phyloP scores from a whole-genome alignment of 2,797 vertebrate species.

The Carcharodon carcharias region DNA sequence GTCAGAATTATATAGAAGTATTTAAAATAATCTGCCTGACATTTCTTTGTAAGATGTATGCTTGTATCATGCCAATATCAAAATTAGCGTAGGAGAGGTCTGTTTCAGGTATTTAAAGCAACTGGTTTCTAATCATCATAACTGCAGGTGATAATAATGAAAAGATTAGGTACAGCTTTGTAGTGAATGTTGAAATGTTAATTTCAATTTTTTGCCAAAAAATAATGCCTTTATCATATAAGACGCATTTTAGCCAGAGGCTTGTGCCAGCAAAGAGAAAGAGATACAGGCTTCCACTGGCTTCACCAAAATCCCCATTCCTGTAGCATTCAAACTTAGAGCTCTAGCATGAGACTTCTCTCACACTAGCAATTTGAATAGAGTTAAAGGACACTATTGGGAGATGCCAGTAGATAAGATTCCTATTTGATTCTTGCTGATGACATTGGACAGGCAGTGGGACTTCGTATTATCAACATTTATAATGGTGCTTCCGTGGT shows the following conservation, averaged over 20 bases:
- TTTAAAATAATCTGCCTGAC: conserved; percentile 24
- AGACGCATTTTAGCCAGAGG: not conserved
- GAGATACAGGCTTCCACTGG: not conserved
- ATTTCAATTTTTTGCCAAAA: not conserved
- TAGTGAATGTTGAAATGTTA: not conserved
- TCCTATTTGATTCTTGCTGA: not conserved
- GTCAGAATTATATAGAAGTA: not conserved
- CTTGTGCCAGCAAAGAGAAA: not conserved
- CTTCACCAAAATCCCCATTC: not conserved
- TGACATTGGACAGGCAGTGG: not conserved
- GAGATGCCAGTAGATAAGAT: not conserved
- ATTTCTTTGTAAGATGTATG: not conserved
- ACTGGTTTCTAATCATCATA: not conserved
- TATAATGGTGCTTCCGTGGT: not conserved
- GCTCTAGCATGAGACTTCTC: not conserved
- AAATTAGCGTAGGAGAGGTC: not conserved
- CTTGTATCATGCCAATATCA: not conserved
- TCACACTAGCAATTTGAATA: not conserved
- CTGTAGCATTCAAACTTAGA: not conserved
- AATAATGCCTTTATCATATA: not conserved
- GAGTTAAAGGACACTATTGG: not conserved
- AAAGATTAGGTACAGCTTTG: not conserved
- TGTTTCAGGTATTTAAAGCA: not conserved
- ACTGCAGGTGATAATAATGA: conserved; percentile 6
- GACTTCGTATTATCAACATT: not conserved